Evolutionary conservation across 2,113 vertebrate genomes (phyloP).

Genomic region (Amphilophus citrinellus): DNA sequence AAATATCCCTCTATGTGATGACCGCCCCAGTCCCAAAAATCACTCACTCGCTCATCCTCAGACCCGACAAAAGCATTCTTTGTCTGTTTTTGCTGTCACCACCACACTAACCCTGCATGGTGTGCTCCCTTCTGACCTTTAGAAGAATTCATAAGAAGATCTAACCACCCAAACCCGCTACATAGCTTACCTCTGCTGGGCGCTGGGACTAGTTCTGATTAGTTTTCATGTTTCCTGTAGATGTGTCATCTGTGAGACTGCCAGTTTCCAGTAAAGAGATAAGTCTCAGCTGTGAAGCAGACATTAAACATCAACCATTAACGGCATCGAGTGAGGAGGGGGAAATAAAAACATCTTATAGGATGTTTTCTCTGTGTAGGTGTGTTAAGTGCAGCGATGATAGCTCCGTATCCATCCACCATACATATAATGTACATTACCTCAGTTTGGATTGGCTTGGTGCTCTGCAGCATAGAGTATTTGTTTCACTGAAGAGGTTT

Average conservation of each 20-base stretch:
- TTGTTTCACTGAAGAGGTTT: slow-evolving; percentile 40
- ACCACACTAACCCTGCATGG: slow-evolving; percentile 69
- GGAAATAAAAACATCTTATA: slow-evolving; percentile 12
- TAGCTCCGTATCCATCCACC: slow-evolving; percentile 33
- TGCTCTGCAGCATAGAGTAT: slow-evolving; percentile 49
- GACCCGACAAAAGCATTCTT: slow-evolving; percentile 28
- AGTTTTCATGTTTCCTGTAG: slow-evolving; percentile 49
- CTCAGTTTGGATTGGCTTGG: slow-evolving; percentile 61
- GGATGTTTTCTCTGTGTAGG: slow-evolving; percentile 45
- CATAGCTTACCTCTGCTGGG: slow-evolving; percentile 51
- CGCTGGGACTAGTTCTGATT: slow-evolving; percentile 47
- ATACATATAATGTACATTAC: slow-evolving; percentile 61
- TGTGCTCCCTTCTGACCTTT: slow-evolving; percentile 56
- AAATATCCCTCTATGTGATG: slow-evolving; percentile 47
- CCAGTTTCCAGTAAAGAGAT: not conserved
- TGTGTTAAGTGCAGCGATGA: slow-evolving; percentile 49
- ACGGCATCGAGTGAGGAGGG: slow-evolving; percentile 11
- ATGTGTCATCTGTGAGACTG: slow-evolving; percentile 14
- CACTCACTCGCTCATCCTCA: slow-evolving; percentile 27
- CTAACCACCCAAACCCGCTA: slow-evolving; percentile 32
- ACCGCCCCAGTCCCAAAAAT: slow-evolving; percentile 24
- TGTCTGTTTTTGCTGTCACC: slow-evolving; percentile 48
- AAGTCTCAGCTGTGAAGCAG: slow-evolving; percentile 30
- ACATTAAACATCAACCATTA: slow-evolving; percentile 15
- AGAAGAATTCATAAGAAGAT: slow-evolving; percentile 50